phyloP scores from a whole-genome alignment of 92 coral and sea anemone species.

The Porites rus region DNA sequence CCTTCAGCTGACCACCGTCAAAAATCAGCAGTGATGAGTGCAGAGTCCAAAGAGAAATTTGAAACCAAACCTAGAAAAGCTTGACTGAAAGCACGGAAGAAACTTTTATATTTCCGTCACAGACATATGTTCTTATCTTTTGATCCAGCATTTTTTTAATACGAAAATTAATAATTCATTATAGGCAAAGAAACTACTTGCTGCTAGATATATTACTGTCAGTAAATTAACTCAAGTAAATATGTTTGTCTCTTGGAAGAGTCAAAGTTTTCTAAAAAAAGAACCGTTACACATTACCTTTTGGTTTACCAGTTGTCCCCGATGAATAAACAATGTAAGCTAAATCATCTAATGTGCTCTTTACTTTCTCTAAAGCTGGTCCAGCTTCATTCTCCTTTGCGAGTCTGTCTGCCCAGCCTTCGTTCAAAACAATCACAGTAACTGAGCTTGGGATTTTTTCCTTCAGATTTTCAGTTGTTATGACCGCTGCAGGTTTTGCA shows the following conservation, averaged over 20 bases:
- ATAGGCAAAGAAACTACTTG: no score
- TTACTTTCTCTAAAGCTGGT: conserved; percentile 39
- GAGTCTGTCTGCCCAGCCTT: conserved; percentile 77
- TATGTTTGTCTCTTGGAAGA: no score
- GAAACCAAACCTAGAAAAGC: background rate
- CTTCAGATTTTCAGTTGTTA: conserved; percentile 67
- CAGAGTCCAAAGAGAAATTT: background rate
- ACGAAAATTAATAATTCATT: no score
- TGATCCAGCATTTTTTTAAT: background rate
- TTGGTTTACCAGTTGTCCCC: conserved; percentile 91
- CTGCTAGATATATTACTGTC: no score
- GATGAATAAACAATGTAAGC: conserved; percentile 90
- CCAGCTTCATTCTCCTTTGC: conserved; percentile 63
- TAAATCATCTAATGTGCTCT: conserved; percentile 70
- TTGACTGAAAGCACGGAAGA: background rate
- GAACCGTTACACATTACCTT: conserved; percentile 66
- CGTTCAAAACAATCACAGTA: conserved; percentile 58
- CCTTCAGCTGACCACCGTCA: background rate
- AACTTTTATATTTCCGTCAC: background rate
- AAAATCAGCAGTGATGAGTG: background rate
- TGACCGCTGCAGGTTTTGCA: conserved; percentile 75
- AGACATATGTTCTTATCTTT: background rate
- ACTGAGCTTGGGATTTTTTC: conserved; percentile 63
- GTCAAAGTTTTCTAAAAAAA: no score
- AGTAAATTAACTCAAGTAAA: no score